Percentiles rank a stretch among this genome's conserved stretches.
These are phyloP conservation scores for Hecatera dysodea DNA, from an alignment of 2,888 invertebrate genomes.

Conservation along the genomic window DNA sequence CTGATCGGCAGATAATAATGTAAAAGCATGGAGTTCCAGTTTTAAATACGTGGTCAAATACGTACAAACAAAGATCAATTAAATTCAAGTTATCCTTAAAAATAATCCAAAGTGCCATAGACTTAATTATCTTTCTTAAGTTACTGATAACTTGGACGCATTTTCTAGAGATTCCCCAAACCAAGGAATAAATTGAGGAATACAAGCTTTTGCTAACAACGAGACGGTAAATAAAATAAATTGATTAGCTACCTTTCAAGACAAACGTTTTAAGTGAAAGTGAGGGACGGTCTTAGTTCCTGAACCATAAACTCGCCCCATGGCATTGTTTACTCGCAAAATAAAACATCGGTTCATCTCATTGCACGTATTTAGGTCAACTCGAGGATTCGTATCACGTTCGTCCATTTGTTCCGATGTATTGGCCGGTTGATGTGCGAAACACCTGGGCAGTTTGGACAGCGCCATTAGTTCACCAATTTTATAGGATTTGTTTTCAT, in stretches of 20 bases:
- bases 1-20: background rate
- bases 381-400: constrained; percentile 81
- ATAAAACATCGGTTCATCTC: constrained; percentile 67
- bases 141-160: background rate
- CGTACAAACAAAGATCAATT: background rate
- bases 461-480: constrained; percentile 61
- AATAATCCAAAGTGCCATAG: background rate
- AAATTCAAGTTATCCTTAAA: too few relatives aligned
- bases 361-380: constrained; percentile 77
- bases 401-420: constrained; percentile 87
- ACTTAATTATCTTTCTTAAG: background rate
- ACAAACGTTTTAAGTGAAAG: constrained; percentile 55
- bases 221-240: constrained; percentile 34
- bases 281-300: constrained; percentile 42
- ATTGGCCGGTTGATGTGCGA: constrained; percentile 77
- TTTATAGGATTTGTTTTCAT: constrained; percentile 67
- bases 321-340: constrained; percentile 66
- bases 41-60: background rate
- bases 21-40: too few relatives aligned
- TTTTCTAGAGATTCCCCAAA: background rate
- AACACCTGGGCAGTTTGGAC: constrained; percentile 83
- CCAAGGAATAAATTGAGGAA: constrained; percentile 22
- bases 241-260: constrained; percentile 54
- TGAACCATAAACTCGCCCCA: constrained; percentile 56
- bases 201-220: constrained; percentile 1